Evolutionary conservation across 2,888 invertebrate species (phyloP), one percentile per base, ranked within the genome.

Genomic region (Deilephila porcellus): DNA sequence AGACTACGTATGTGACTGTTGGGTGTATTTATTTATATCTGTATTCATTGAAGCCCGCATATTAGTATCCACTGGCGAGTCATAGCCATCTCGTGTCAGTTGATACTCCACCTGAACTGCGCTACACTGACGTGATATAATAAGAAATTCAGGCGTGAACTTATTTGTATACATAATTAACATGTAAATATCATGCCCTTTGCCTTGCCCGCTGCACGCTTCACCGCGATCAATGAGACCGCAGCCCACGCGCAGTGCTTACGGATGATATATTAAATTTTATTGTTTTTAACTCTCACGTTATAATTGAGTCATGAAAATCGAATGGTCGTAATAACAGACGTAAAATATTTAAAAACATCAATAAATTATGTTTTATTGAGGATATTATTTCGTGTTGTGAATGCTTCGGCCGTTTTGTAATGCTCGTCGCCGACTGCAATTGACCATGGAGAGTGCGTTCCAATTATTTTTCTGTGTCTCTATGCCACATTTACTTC

Each of bases 281-380:
- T 87, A 88, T 88, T 88, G 86, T 90, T 90, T 86, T 81, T 78
- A 79, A 80, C 79, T 81, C 80, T 74, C 79, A 75, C 76, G 75
- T 76, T 78, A 77, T 90, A 90, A 90, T 89, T 86, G 88, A 90
- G 89, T 84, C 86, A 82, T 90, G 88, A 85, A 87, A 85, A 80
- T 79, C 79, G 78, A 85, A 86, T 78, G 78, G 77, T 74, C 72
- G 73, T 78, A 79, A 82, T 84, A 83, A 80, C 76, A 77, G 80
- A 76, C 79, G 80, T 80, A 77, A 82, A 81, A 80, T 79, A 79
- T 75, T 83, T 82, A 84, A 85, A 86, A 83, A 81, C 82, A 81
- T 71, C 77, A 71, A 82, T 87, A 84, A 86, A 85, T 83, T 78
- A 81, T 78, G 76, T 83, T 85, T 83, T 86, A 86, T 80, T 81